Conservation (phyloP, 2,113 vertebrate species). For the Ailurus styani region DNA sequence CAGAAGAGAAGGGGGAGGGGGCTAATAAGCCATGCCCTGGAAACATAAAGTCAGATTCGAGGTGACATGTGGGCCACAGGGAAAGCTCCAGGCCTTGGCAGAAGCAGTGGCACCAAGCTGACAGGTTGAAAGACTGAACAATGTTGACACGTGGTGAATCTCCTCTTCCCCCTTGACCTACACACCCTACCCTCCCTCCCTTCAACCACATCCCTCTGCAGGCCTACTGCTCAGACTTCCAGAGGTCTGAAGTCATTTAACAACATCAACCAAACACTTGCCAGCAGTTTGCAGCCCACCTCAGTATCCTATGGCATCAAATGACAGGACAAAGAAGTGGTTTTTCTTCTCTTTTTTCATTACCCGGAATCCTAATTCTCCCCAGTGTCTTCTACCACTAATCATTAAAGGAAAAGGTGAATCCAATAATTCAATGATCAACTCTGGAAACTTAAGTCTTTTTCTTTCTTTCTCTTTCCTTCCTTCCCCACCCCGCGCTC, state of each 20-base stretch:
- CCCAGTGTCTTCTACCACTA: neutral
- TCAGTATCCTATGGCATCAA: neutral
- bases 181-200: no score
- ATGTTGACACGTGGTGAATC: slow-evolving; percentile 57
- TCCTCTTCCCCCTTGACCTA: slow-evolving; percentile 12
- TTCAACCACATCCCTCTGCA: rapidly evolving
- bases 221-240: neutral
- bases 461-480: neutral
- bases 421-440: neutral
- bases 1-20: slow-evolving; percentile 59
- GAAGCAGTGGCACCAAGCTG: slow-evolving; percentile 61
- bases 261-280: neutral
- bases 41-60: slow-evolving; percentile 73
- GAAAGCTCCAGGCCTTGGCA: slow-evolving; percentile 69
- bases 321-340: neutral
- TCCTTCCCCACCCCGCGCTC: neutral
- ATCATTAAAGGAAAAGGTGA: neutral
- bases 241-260: neutral
- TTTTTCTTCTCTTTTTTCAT: neutral
- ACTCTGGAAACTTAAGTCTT: neutral
- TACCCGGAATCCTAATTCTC: neutral
- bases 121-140: slow-evolving; percentile 64
- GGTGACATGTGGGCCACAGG: slow-evolving; percentile 78
- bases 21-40: slow-evolving; percentile 67
- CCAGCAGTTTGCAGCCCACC: neutral